Conservation (phyloP, 1,140 invertebrate species). For the Samia ricini region DNA sequence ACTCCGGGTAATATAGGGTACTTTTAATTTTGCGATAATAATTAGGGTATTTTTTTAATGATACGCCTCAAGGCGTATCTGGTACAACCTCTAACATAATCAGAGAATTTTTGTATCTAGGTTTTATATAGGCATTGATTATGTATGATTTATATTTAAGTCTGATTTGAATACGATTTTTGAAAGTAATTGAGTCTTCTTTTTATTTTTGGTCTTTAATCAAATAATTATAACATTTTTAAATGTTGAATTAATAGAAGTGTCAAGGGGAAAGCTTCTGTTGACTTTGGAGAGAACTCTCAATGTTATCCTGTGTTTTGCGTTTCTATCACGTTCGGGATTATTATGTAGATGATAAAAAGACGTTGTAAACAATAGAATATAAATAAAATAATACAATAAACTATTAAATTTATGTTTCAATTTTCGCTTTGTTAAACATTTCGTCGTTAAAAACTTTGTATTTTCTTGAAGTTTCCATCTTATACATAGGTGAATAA, state of each 20-base stretch:
- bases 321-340: slow-evolving; percentile 35
- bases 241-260: slow-evolving; percentile 27
- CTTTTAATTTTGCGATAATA: no score
- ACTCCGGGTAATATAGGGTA: no score
- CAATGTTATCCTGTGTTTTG: slow-evolving; percentile 34
- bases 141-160: no score
- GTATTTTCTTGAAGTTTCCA: background rate
- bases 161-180: no score
- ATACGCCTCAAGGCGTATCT: no score
- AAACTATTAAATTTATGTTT: background rate
- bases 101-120: no score
- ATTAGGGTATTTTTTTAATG: no score
- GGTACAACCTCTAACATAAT: no score
- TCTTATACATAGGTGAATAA: no score
- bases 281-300: slow-evolving; percentile 29
- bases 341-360: slow-evolving; percentile 19
- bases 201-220: background rate
- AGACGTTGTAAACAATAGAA: background rate
- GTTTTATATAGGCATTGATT: no score
- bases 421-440: no score
- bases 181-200: background rate
- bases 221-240: slow-evolving; percentile 10
- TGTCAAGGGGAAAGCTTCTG: slow-evolving; percentile 24
- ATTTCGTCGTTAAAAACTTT: no score
- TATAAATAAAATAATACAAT: background rate